These are phyloP conservation scores for Drosophila melanosoma DNA, from an alignment of 2,888 invertebrate species.

Conservation along the genomic window DNA sequence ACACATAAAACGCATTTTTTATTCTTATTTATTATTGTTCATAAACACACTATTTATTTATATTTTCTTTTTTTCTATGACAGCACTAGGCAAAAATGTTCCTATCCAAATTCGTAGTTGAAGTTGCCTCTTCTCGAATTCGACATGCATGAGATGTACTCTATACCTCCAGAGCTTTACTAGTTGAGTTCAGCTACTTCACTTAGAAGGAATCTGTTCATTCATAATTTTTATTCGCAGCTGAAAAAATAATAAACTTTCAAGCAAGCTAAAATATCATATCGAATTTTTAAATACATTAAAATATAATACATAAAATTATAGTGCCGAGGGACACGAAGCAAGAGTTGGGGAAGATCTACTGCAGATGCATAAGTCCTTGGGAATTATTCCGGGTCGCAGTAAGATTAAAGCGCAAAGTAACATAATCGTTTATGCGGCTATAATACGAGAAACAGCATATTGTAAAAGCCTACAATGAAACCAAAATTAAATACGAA, in stretches of 20 bases:
- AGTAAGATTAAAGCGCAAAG: no score
- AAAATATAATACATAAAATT: background rate
- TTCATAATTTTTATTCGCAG: slow-evolving; percentile 40
- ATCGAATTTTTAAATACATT: slow-evolving; percentile 47
- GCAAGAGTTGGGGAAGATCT: slow-evolving; percentile 49
- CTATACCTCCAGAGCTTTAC: slow-evolving; percentile 74
- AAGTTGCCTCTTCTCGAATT: slow-evolving; percentile 83
- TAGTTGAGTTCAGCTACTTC: slow-evolving; percentile 66
- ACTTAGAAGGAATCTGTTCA: background rate
- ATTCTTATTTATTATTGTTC: background rate
- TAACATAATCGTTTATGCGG: no score
- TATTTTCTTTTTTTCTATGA: background rate
- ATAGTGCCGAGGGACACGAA: slow-evolving; percentile 11
- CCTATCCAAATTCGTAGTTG: slow-evolving; percentile 80
- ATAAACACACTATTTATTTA: background rate
- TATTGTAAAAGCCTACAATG: background rate
- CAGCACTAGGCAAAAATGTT: slow-evolving; percentile 60
- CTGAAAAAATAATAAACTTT: slow-evolving; percentile 69
- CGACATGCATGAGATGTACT: slow-evolving; percentile 71
- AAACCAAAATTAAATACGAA: background rate
- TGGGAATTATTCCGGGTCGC: slow-evolving; percentile 75
- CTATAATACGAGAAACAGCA: slow-evolving; percentile 74
- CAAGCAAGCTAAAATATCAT: slow-evolving; percentile 72
- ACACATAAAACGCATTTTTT: background rate
- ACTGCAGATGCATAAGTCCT: slow-evolving; percentile 54